These are phyloP conservation scores for Muscina levida DNA, from an alignment of 2,888 invertebrate genomes.

Conservation along the genomic window DNA sequence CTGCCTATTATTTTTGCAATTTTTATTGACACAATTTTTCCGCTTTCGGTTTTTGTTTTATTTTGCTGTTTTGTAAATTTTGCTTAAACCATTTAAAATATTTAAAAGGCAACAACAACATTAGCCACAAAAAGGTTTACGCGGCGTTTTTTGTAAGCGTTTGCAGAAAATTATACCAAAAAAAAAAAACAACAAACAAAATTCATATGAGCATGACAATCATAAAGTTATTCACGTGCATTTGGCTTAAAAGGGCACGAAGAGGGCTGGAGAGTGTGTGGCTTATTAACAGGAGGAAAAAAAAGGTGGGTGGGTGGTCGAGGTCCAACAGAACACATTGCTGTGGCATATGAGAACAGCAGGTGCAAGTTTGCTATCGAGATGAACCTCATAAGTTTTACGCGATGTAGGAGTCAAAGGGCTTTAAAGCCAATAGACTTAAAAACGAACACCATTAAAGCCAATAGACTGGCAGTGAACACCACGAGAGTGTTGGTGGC, in stretches of 20 bases:
- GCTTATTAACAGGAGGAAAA: no score
- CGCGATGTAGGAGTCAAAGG: background rate
- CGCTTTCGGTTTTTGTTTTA: no score
- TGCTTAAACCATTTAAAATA: conserved; percentile 2
- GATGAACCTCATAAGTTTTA: background rate
- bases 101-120: conserved; percentile 10
- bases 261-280: no score
- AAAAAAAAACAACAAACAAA: no score
- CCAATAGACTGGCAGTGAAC: background rate
- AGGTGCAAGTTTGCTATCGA: conserved; percentile 9
- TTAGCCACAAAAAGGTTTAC: conserved; percentile 8
- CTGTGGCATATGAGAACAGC: background rate
- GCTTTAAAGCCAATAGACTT: background rate
- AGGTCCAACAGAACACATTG: no score
- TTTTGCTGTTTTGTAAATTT: background rate
- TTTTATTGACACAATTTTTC: conserved; percentile 17
- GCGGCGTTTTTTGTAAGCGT: background rate
- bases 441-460: no score
- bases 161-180: no score
- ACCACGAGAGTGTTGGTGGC: background rate
- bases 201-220: background rate
- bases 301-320: no score
- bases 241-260: background rate
- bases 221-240: conserved; percentile 9
- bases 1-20: conserved; percentile 1